phyloP scores from a whole-genome alignment of 2,888 invertebrate species.

The Macaria liturata region DNA sequence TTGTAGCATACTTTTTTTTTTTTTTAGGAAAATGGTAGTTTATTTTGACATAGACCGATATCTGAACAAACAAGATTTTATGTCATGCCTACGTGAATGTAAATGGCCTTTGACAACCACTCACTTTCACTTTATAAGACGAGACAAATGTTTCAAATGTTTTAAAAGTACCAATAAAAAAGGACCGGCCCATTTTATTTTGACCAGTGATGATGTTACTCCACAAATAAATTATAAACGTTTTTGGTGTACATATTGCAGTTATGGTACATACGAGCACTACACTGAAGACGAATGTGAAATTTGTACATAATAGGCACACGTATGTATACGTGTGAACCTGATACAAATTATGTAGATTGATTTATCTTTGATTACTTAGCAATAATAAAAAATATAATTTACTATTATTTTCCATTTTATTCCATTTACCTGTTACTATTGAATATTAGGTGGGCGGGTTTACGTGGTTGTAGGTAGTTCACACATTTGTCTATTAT shows the following conservation, averaged over 20 bases:
- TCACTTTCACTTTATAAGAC: slow-evolving; percentile 10
- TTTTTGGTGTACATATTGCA: slow-evolving; percentile 10
- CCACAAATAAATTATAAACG: slow-evolving; percentile 9
- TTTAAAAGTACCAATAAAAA: slow-evolving; percentile 10
- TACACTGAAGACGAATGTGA: slow-evolving; percentile 9
- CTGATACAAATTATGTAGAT: slow-evolving; percentile 9
- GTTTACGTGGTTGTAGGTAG: slow-evolving; percentile 9
- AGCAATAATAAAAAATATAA: slow-evolving; percentile 9
- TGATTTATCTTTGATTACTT: slow-evolving; percentile 10
- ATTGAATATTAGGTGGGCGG: slow-evolving; percentile 8
- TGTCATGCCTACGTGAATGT: slow-evolving; percentile 9
- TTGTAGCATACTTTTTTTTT: slow-evolving; percentile 9
- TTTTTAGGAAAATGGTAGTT: slow-evolving; percentile 9
- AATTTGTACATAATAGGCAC: slow-evolving; percentile 10
- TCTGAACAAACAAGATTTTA: slow-evolving; percentile 9
- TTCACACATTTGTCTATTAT: slow-evolving; percentile 10
- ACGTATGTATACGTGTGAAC: slow-evolving; percentile 9
- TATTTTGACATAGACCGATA: slow-evolving; percentile 7
- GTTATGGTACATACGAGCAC: slow-evolving; percentile 6
- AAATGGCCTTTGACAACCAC: slow-evolving; percentile 9
- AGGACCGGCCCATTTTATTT: slow-evolving; percentile 9
- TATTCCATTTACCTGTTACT: slow-evolving; percentile 10
- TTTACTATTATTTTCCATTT: slow-evolving; percentile 10
- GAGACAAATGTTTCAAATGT: slow-evolving; percentile 9
- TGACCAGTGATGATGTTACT: slow-evolving; percentile 9